Percentiles rank a stretch among this genome's conserved stretches.
Evolutionary conservation across 2,113 vertebrate genomes (phyloP).

Genomic region (Hemiprocne comata): DNA sequence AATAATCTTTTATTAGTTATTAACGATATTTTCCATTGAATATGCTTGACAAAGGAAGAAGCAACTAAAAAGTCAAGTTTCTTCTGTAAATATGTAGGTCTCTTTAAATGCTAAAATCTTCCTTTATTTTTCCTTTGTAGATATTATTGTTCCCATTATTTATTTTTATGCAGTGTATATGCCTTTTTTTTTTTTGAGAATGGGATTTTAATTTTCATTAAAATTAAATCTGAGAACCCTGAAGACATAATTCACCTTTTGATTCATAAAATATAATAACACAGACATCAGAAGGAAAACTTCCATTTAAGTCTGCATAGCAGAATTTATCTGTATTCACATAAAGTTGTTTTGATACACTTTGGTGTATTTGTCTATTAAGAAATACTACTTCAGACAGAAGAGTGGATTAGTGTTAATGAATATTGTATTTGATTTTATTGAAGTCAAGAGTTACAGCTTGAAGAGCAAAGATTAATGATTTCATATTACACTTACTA

Average conservation of each 20-base stretch:
- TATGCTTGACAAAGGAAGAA: neutral
- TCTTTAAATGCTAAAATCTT: neutral
- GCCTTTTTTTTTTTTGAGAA: neutral
- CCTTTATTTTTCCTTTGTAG: neutral
- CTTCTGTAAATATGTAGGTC: neutral
- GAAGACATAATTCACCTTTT: neutral
- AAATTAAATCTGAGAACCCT: neutral
- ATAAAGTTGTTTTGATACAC: neutral
- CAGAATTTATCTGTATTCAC: neutral
- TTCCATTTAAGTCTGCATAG: neutral
- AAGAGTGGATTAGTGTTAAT: neutral
- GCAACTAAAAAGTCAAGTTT: neutral
- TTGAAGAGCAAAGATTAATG: neutral
- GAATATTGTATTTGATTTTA: neutral
- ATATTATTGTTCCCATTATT: neutral
- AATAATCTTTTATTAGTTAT: neutral
- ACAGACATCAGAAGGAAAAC: neutral
- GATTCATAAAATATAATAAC: neutral
- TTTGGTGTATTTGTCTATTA: neutral
- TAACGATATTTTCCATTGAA: neutral
- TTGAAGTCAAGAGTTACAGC: neutral
- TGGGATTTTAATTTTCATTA: neutral
- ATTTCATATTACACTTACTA: neutral
- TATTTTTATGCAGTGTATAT: neutral
- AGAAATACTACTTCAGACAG: neutral